Evolutionary conservation across 1,140 invertebrate species (phyloP).

Genomic region (Camponotus floridanus): DNA sequence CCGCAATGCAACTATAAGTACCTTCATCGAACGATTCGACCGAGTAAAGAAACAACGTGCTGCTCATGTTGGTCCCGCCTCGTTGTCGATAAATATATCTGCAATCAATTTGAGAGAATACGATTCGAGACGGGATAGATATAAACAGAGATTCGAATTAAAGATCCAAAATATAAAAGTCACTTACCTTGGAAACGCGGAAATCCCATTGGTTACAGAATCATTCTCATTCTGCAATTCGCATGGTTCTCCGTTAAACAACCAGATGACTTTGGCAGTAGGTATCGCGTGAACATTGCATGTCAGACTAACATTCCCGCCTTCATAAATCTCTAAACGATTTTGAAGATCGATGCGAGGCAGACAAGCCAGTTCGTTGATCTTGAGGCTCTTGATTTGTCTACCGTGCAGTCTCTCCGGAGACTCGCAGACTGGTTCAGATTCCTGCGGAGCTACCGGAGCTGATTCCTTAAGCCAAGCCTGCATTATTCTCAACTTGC

Average conservation of each 20-base stretch:
- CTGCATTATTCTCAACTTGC: slow-evolving; percentile 91
- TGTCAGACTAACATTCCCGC: slow-evolving; percentile 92
- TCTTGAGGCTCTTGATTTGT: slow-evolving; percentile 90
- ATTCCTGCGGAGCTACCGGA: slow-evolving; percentile 86
- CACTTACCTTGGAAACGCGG: slow-evolving; percentile 60
- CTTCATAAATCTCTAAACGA: slow-evolving; percentile 90
- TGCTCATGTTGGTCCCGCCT: slow-evolving; percentile 81
- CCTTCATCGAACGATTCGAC: slow-evolving; percentile 88
- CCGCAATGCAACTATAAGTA: slow-evolving; percentile 92
- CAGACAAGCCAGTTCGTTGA: slow-evolving; percentile 93
- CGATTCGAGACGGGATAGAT: not conserved
- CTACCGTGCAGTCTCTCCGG: slow-evolving; percentile 90
- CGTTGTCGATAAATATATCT: slow-evolving; percentile 81
- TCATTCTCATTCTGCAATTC: slow-evolving; percentile 82
- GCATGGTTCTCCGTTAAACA: slow-evolving; percentile 90
- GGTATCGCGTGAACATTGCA: slow-evolving; percentile 93
- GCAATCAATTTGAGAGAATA: slow-evolving; percentile 57
- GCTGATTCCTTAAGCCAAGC: slow-evolving; percentile 92
- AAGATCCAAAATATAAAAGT: not conserved
- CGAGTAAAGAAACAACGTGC: slow-evolving; percentile 77
- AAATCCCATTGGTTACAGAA: slow-evolving; percentile 68
- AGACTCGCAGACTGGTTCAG: slow-evolving; percentile 91
- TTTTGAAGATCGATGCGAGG: slow-evolving; percentile 90
- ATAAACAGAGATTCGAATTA: not conserved
- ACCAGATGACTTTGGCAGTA: slow-evolving; percentile 92